phyloP scores from a whole-genome alignment of 2,888 invertebrate genomes.

The Germaria angustata region DNA sequence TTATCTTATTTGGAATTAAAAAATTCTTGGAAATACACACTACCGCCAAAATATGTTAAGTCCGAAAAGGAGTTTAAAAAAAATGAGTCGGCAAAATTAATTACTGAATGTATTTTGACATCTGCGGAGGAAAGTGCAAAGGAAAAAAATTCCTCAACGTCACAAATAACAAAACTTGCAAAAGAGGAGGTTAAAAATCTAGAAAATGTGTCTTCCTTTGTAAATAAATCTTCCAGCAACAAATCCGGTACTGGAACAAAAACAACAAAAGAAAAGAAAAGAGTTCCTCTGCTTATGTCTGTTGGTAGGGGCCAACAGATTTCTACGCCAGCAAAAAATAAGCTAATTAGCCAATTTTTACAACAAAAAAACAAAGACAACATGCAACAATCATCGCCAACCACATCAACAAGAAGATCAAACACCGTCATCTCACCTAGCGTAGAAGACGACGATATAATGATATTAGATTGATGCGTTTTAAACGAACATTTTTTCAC shows the following conservation, averaged over 20 bases:
- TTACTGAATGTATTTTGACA: not conserved
- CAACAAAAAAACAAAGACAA: slow-evolving; percentile 70
- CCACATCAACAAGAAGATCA: slow-evolving; percentile 39
- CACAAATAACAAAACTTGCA: slow-evolving; percentile 75
- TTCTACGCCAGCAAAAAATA: slow-evolving; percentile 75
- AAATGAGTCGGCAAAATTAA: slow-evolving; percentile 18
- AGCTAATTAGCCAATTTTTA: slow-evolving; percentile 81
- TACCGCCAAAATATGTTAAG: slow-evolving; percentile 73
- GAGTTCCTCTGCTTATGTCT: slow-evolving; percentile 78
- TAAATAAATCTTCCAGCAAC: not conserved
- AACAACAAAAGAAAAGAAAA: slow-evolving; percentile 71
- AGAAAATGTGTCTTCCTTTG: slow-evolving; percentile 1
- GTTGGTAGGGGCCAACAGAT: slow-evolving; percentile 76
- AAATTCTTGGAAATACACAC: slow-evolving; percentile 82
- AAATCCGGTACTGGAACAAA: slow-evolving; percentile 19
- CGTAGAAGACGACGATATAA: slow-evolving; percentile 66
- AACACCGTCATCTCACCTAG: not conserved
- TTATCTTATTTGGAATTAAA: slow-evolving; percentile 81
- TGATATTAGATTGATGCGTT: slow-evolving; percentile 70
- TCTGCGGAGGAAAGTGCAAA: not conserved
- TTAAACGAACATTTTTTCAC: not conserved
- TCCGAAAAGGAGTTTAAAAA: slow-evolving; percentile 45
- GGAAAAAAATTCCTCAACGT: not conserved
- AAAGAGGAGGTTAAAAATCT: slow-evolving; percentile 71
- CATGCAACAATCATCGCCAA: not conserved